Evolutionary conservation across 2,113 vertebrate species (phyloP), one percentile per base, ranked within the genome.

Genomic region (Peromyscus maniculatus): DNA sequence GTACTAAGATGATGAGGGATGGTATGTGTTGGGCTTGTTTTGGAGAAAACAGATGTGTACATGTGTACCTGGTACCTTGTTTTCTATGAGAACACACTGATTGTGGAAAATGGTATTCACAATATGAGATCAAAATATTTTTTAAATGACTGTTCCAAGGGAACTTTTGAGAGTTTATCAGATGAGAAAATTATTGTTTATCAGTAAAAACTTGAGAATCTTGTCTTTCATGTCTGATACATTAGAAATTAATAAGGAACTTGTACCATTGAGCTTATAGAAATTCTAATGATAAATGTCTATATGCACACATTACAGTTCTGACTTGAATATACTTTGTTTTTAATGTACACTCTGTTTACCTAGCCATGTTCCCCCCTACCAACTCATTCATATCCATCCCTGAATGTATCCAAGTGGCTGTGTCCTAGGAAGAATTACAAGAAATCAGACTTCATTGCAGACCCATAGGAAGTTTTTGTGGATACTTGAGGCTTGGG

Each of bases 171-270:
- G 57, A 93, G 59, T 86, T 74, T 39, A 93, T 93, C 7, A 87
- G 24, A n/a, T 24, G 15, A 31, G 16, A 21, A 93, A 71, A 71
- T 74, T 66, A 39, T 26, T 87, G 22, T 52, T 94, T 79, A 55
- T 17, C 5, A 69, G 4, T 80, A 16, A 66, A 92, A 83, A 83
- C 43, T 86, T 95, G 1, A 62, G 79, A 33, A 4, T 15, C 67
- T 72, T 49, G 59, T 39, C 33, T 82, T 77, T 95, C 77, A 82
- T 67, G 82, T 49, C 67, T 79, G 67, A 26, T n/a, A 24, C 74
- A 46, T 43, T 95, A 84, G 67, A 95, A 88, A 88, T 90, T 66
- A 97, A 75, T 87, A 75, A 86, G 26, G 62, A 92, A 46, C 22
- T 1, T 3, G 17, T 87, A 36, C 59, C 15, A 12, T 0, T 12